Conservation (phyloP, 2,113 vertebrate genomes). For the Cichladusa arquata region DNA sequence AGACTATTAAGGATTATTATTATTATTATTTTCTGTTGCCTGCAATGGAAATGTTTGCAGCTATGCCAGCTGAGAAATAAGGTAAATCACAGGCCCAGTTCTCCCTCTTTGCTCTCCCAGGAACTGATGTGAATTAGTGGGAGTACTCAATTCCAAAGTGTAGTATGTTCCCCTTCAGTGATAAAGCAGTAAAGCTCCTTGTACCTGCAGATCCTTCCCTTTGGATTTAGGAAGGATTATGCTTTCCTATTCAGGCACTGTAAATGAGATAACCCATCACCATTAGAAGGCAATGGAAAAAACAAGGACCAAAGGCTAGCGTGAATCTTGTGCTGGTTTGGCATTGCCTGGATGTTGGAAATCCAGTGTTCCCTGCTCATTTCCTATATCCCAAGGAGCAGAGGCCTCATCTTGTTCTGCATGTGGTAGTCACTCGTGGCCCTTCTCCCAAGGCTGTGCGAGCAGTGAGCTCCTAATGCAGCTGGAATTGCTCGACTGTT, state of each 20-base stretch:
- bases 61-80: background rate
- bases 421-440: fast-evolving
- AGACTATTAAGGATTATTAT: background rate
- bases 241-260: background rate
- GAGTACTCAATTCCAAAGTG: background rate
- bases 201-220: background rate
- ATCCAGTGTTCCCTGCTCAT: background rate
- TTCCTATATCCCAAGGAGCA: background rate
- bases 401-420: background rate
- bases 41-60: background rate
- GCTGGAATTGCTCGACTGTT: background rate
- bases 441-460: background rate
- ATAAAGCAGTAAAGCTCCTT: background rate
- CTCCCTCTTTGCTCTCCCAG: background rate
- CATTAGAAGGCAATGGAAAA: background rate
- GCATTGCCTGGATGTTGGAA: background rate
- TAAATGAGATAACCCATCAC: background rate
- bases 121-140: background rate
- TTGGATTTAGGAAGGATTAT: background rate
- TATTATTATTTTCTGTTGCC: background rate
- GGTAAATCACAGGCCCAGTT: background rate
- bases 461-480: background rate
- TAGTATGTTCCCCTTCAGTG: background rate
- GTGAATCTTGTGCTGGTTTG: background rate
- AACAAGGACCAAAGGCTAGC: background rate